A percentile compares a stretch with the other conserved stretches of the same genome.
Conservation (phyloP, 2,888 invertebrate species). For the Stenchaetothrips biformis region DNA sequence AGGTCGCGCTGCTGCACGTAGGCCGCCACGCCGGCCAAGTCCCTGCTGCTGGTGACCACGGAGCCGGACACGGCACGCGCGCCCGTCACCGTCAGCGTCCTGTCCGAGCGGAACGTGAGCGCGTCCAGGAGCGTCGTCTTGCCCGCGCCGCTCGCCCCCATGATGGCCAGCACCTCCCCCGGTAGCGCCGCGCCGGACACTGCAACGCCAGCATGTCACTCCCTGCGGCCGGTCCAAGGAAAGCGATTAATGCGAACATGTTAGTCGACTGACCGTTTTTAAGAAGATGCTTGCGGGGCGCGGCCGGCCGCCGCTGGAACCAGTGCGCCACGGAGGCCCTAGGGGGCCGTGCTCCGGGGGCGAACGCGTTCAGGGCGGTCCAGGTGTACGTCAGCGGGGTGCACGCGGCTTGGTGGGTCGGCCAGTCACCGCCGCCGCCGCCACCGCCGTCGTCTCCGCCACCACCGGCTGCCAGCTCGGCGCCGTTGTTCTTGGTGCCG, state of each 20-base stretch:
- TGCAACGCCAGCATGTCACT: slow-evolving; percentile 33
- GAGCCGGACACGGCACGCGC: neutral
- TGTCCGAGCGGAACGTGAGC: slow-evolving; percentile 44
- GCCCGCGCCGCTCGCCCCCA: slow-evolving; percentile 49
- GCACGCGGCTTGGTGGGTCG: neutral
- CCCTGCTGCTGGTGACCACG: slow-evolving; percentile 63
- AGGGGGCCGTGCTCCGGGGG: slow-evolving; percentile 51
- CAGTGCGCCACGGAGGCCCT: slow-evolving; percentile 39
- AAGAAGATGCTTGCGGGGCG: slow-evolving; percentile 61
- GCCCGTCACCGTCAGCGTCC: slow-evolving; percentile 7
- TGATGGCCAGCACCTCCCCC: slow-evolving; percentile 45
- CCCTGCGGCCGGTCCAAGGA: neutral
- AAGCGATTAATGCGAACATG: neutral
- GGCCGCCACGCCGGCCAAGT: slow-evolving; percentile 71
- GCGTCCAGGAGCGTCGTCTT: slow-evolving; percentile 53
- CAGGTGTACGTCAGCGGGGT: slow-evolving; percentile 64
- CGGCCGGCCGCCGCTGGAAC: slow-evolving; percentile 31
- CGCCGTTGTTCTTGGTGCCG: neutral
- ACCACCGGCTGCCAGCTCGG: neutral
- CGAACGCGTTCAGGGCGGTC: slow-evolving; percentile 73
- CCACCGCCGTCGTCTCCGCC: neutral
- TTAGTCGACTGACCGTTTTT: slow-evolving; percentile 67
- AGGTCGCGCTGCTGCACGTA: slow-evolving; percentile 94
- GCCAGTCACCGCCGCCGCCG: neutral
- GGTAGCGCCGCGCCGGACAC: slow-evolving; percentile 43